A percentile compares a stretch with the other conserved stretches of the same genome.
Evolutionary conservation across 2,113 vertebrate genomes (phyloP).

Genomic region (Dicerorhinus sumatrensis): DNA sequence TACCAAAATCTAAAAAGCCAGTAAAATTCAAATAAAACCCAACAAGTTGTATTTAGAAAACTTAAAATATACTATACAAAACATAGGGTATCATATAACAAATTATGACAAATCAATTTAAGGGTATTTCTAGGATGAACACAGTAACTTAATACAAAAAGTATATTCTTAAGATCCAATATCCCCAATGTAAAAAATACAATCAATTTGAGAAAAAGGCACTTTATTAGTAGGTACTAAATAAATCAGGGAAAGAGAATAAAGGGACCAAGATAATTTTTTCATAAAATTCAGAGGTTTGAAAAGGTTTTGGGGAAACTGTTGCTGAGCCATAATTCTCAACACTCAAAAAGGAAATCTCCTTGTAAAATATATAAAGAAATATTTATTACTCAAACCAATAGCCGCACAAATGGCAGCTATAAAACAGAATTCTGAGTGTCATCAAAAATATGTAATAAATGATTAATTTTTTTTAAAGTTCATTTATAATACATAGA

Average conservation of each 20-base stretch:
- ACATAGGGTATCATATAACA: background rate
- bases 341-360: background rate
- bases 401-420: background rate
- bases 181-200: background rate
- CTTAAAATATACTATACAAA: background rate
- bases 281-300: background rate
- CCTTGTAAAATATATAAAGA: background rate
- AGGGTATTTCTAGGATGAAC: background rate
- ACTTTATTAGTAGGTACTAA: background rate
- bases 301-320: background rate
- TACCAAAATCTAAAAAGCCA: background rate
- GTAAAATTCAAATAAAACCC: background rate
- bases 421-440: background rate
- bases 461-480: background rate
- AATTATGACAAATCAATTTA: background rate
- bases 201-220: background rate
- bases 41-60: background rate
- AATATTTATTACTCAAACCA: background rate
- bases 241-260: background rate
- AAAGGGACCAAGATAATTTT: background rate
- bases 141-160: background rate
- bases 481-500: background rate
- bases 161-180: background rate
- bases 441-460: background rate
- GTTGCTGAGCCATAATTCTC: background rate